Conservation (phyloP, 37 sponge, comb jelly and placozoan species). For the Chondrilla cf. caribensis region DNA sequence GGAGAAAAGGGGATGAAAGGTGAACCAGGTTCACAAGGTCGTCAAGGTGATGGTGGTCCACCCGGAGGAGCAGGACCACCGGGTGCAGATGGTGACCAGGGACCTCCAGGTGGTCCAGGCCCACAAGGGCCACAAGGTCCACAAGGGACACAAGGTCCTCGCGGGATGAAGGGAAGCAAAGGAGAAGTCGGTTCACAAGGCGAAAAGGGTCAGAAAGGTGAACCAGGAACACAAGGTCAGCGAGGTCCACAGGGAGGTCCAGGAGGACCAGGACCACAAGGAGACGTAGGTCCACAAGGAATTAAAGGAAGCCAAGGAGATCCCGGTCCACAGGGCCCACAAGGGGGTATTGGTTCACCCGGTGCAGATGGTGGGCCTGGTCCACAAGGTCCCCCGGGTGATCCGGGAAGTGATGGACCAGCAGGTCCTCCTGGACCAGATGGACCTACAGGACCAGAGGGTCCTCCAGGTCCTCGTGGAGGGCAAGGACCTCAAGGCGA, state of each 20-base stretch:
- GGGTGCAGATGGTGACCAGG: not conserved
- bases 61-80: not conserved
- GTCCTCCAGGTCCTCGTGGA: conserved; percentile 22
- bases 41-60: not conserved
- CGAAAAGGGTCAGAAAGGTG: not conserved
- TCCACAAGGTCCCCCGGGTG: not conserved
- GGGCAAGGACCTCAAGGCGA: not conserved
- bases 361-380: not conserved
- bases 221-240: not conserved
- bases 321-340: not conserved
- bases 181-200: not conserved
- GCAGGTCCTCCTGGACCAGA: conserved; percentile 26
- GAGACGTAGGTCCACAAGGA: conserved; percentile 6
- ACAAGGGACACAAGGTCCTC: not conserved
- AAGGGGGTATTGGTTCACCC: not conserved
- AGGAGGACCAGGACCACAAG: not conserved
- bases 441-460: conserved; percentile 21
- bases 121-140: no score
- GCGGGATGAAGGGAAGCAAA: not conserved
- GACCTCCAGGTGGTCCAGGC: not conserved
- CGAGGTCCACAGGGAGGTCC: not conserved
- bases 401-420: not conserved
- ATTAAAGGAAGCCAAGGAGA: conserved; percentile 13
- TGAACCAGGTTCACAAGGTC: not conserved
- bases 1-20: not conserved